Evolutionary conservation across 2,888 invertebrate genomes (phyloP), one percentile per base, ranked within the genome.

Genomic region (Ochropleura plecta): DNA sequence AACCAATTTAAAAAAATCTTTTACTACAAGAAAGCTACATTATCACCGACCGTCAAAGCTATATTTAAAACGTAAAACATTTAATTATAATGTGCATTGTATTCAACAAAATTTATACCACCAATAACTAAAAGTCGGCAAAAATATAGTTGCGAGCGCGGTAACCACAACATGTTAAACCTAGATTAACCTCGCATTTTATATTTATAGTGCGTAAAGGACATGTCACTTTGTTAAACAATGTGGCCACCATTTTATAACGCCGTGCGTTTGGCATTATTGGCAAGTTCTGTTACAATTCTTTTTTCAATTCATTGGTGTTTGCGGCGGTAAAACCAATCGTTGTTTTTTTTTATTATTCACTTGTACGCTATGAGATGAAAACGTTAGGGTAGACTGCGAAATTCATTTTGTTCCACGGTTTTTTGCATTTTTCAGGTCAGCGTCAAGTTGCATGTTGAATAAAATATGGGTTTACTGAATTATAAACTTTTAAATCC

Each of bases 101-200:
- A 7, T 40, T 55, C 59, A 53, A 20, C 55, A 70, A 68, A 65
- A 62, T 44, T 75, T 83, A 64, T 49, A 60, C 51, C 70, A 40
- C 53, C 76, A 63, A 67, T 79, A 70, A 67, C 55, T 77, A 70
- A 84, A 85, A 75, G 70, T 75, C 62, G n/a, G 49, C 66, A 78
- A 74, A 82, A 83, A 81, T 83, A 65, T 81, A 78, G 74, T 84
- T 82, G 78, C 76, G 59, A 79, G 51, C 72, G 30, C 75, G 20
- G 59, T 68, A 69, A 79, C 85, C 85, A 71, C 87, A 83, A 85
- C 78, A 81, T 83, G 66, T 86, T 79, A 78, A 85, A 73, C 78
- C 86, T 80, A 81, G 85, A 86, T 86, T 86, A 86, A 62, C 73
- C 69, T 49, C 64, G 57, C 60, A 62, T 78, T 76, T 70, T 63